Conservation (phyloP, 1,140 invertebrate genomes). For the roundworm (Caenorhabditis elegans) region DNA sequence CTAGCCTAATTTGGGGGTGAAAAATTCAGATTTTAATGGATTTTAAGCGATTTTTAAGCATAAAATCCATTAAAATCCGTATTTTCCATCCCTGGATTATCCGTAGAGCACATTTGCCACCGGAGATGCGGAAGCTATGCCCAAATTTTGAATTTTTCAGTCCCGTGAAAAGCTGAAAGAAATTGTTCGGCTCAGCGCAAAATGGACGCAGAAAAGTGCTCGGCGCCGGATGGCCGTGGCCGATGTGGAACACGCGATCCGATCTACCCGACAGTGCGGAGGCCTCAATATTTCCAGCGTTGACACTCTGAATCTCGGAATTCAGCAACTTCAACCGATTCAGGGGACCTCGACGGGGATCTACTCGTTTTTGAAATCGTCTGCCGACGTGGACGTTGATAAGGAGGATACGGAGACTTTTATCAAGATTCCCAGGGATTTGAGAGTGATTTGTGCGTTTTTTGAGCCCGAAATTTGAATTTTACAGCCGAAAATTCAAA, state of each 20-base stretch:
- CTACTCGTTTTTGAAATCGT: not conserved
- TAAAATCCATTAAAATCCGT: no score
- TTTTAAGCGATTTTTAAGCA: no score
- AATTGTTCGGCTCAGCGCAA: not conserved
- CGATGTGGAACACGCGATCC: not conserved
- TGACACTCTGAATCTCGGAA: slow-evolving; percentile 2
- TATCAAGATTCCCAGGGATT: not conserved
- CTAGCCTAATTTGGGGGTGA: no score
- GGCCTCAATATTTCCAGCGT: not conserved
- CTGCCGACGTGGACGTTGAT: not conserved
- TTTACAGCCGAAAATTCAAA: not conserved
- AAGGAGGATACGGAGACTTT: slow-evolving; percentile 3
- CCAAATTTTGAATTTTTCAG: no score
- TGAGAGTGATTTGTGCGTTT: not conserved
- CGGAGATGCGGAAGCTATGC: no score
- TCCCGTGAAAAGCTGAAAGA: not conserved
- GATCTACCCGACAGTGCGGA: not conserved
- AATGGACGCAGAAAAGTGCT: not conserved
- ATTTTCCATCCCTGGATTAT: no score
- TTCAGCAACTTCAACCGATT: not conserved
- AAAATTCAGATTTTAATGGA: no score
- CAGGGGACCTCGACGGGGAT: not conserved
- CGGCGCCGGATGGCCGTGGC: not conserved
- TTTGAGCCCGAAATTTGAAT: not conserved
- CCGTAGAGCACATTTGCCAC: no score